Percentiles rank a stretch among this genome's conserved stretches.
Evolutionary conservation across 1,140 invertebrate species (phyloP).

Genomic region (Polypedilum pembai): DNA sequence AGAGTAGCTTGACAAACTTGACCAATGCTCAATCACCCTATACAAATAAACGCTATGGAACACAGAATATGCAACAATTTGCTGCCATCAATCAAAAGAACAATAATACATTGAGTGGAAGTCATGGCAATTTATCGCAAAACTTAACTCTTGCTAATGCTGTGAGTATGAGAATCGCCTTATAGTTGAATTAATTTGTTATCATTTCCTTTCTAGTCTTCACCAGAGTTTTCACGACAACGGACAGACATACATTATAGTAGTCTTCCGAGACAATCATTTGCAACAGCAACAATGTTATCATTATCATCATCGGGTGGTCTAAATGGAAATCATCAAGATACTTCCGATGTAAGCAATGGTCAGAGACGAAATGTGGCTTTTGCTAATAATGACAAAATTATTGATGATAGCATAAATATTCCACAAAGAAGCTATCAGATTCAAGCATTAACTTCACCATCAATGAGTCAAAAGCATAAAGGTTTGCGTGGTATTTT

Average conservation of each 20-base stretch:
- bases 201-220: slow-evolving; percentile 53
- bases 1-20: slow-evolving; percentile 1
- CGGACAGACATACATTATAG: slow-evolving; percentile 67
- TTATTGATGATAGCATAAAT: slow-evolving; percentile 46
- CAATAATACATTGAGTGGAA: slow-evolving; percentile 19
- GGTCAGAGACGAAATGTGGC: slow-evolving; percentile 40
- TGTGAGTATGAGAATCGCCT: not conserved
- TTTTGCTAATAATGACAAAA: slow-evolving; percentile 61
- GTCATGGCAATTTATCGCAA: slow-evolving; percentile 21
- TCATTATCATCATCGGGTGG: slow-evolving; percentile 27
- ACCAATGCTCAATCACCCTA: not conserved
- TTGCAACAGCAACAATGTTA: slow-evolving; percentile 33
- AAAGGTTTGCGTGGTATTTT: slow-evolving; percentile 59
- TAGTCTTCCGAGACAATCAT: slow-evolving; percentile 66
- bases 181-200: slow-evolving; percentile 32
- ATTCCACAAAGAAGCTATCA: slow-evolving; percentile 40
- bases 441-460: slow-evolving; percentile 49
- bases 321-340: slow-evolving; percentile 31
- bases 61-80: not conserved
- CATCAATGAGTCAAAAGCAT: slow-evolving; percentile 46
- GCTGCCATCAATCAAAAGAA: slow-evolving; percentile 16
- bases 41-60: not conserved
- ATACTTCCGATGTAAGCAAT: slow-evolving; percentile 39
- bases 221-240: slow-evolving; percentile 57
- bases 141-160: not conserved